phyloP scores from a whole-genome alignment of 2,797 vertebrate genomes.

The Phrynocephalus vlangalii region DNA sequence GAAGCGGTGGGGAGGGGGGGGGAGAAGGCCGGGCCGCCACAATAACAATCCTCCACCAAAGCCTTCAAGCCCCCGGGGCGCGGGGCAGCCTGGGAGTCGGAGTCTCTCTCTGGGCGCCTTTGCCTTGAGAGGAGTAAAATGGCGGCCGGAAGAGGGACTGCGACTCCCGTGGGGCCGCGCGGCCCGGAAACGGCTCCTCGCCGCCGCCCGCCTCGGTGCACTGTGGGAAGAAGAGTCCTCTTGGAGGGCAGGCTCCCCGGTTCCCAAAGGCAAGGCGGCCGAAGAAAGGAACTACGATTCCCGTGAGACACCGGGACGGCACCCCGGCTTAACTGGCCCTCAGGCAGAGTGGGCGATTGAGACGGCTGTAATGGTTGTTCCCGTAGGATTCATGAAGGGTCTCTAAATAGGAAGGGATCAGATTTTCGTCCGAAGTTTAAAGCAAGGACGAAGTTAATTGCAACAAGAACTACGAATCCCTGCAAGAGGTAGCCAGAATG shows the following conservation, averaged over 20 bases:
- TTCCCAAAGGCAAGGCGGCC: too few relatives aligned
- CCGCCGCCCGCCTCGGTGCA: not conserved
- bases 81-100: constrained; percentile 18
- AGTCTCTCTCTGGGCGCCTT: not conserved
- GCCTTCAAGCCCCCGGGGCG: constrained; percentile 10
- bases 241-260: accelerated
- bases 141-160: not conserved
- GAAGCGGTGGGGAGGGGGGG: not conserved
- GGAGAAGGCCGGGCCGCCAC: constrained; percentile 34
- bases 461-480: too few relatives aligned
- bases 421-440: not conserved
- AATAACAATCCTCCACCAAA: constrained; percentile 33
- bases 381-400: not conserved
- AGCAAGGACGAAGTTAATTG: too few relatives aligned
- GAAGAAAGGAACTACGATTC: not conserved
- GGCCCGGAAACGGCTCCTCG: not conserved
- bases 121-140: not conserved
- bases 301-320: constrained; percentile 2
- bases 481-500: not conserved
- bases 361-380: constrained; percentile 12
- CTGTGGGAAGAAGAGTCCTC: constrained; percentile 9
- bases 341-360: constrained; percentile 25
- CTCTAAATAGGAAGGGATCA: too few relatives aligned
- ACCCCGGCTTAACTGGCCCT: not conserved
- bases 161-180: not conserved